Evolutionary conservation across 2,888 invertebrate species (phyloP), one percentile per base, ranked within the genome.

Genomic region (Eupithecia centaureata): DNA sequence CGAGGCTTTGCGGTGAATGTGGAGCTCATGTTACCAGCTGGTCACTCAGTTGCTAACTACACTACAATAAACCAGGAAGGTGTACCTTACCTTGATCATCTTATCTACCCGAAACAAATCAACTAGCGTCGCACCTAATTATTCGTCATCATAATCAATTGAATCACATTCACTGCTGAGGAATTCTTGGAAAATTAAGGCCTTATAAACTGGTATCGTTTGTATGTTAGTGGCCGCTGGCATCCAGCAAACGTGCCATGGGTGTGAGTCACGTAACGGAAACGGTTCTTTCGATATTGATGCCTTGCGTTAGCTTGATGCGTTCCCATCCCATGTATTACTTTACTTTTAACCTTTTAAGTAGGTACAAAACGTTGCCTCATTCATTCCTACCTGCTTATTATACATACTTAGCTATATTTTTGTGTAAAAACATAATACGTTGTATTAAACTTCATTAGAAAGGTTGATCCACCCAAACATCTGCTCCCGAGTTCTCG

Each of bases 221-320:
- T 87, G 90, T 91, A 91, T 89, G 90, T 89, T 86, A 90, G 88
- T 86, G 86, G 86, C 83, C 85, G 84, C 82, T 79, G 83, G 85
- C 86, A 82, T 79, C 83, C 82, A 79, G 77, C 81, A 85, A 83
- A 91, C 92, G 91, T 91, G 91, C 91, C 90, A 86, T 82, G 85
- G 78, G 84, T 84, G 86, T 92, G 91, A 92, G 91, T 92, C 92
- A 92, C 92, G 92, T 92, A 92, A 90, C 91, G 91, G 91, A 91
- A 90, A 91, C 87, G 84, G 87, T 86, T 87, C 89, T 88, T 86
- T 86, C 83, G 86, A 88, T 89, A 89, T 88, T 87, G 86, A 88
- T 89, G 89, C 80, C 85, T 84, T 52, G 78, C 76, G 79, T 76
- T 75, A 76, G 81, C 83, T 85, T 85, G 83, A 86, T 86, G 85